Conservation (phyloP, 2,797 vertebrate species). For the Hippopotamyrus pictus region DNA sequence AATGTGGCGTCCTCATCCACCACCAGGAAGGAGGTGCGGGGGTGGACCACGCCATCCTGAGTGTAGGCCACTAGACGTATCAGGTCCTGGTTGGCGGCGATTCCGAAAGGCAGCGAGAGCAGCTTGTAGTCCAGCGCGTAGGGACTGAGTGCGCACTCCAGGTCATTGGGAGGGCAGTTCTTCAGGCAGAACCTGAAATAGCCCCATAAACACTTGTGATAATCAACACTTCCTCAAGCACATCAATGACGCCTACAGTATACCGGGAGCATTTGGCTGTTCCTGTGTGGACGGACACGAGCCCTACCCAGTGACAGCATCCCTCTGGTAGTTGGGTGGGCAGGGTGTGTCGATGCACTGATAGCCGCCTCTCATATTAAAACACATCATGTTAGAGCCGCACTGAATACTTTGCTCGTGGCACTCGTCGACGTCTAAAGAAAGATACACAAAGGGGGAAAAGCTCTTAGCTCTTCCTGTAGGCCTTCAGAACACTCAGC, state of each 20-base stretch:
- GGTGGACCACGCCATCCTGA: conserved; percentile 87
- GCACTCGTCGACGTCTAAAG: conserved; percentile 85
- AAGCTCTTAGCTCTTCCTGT: neutral
- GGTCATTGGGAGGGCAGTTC: conserved; percentile 81
- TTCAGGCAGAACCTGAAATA: conserved; percentile 84
- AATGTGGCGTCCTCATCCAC: conserved; percentile 68
- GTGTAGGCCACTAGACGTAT: conserved; percentile 95
- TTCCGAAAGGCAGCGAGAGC: conserved; percentile 89
- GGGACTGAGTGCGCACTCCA: conserved; percentile 85
- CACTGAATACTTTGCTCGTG: conserved; percentile 81
- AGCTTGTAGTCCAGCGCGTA: conserved; percentile 95
- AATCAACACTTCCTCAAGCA: neutral
- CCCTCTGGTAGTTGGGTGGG: conserved; percentile 83
- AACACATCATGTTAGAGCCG: conserved; percentile 86
- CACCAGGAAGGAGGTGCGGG: conserved; percentile 80
- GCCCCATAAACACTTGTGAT: neutral
- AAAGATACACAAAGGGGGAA: neutral
- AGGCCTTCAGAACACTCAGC: neutral
- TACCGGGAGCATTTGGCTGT: neutral
- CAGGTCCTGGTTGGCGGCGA: conserved; percentile 88
- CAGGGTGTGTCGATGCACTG: conserved; percentile 93
- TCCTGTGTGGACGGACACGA: neutral
- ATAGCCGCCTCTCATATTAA: conserved; percentile 92
- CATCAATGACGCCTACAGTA: neutral
- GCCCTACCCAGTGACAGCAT: conserved; percentile 68